Evolutionary conservation across 1,140 invertebrate species (phyloP).

Genomic region (Drosophila nikananu): DNA sequence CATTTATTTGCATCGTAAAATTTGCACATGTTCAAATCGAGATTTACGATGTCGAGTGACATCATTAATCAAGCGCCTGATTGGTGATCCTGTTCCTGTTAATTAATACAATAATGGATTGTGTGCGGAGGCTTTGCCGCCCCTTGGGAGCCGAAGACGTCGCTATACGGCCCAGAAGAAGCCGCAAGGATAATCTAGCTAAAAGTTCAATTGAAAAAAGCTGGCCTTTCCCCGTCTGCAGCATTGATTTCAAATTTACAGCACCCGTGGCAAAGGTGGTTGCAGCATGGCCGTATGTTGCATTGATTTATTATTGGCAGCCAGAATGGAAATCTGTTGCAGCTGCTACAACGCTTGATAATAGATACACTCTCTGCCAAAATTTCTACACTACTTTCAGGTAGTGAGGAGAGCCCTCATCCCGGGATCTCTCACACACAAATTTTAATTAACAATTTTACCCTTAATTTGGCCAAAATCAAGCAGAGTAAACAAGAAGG

Average conservation of each 20-base stretch:
- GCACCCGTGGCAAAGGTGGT: conserved; percentile 69
- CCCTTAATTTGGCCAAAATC: conserved; percentile 74
- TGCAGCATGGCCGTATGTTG: conserved; percentile 72
- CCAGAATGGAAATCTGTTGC: conserved; percentile 69
- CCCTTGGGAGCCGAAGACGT: conserved; percentile 45
- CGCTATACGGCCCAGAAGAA: conserved; percentile 56
- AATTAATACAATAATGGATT: conserved; percentile 86
- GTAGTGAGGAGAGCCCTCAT: conserved; percentile 4
- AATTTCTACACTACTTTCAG: not conserved
- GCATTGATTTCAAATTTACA: conserved; percentile 84
- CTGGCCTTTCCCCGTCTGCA: conserved; percentile 17
- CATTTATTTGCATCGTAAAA: conserved; percentile 80
- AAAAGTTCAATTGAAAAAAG: conserved; percentile 38
- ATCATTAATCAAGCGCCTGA: conserved; percentile 86
- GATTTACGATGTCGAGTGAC: conserved; percentile 85
- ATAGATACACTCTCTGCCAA: conserved; percentile 48
- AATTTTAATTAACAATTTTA: conserved; percentile 84
- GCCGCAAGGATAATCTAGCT: conserved; percentile 46
- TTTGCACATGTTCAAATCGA: conserved; percentile 85
- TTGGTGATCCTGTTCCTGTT: conserved; percentile 86
- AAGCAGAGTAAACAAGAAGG: conserved; percentile 36
- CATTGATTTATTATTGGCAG: conserved; percentile 79
- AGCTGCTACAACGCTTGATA: conserved; percentile 41
- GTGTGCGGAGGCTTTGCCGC: conserved; percentile 54
- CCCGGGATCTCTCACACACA: conserved; percentile 52